A percentile compares a stretch with the other conserved stretches of the same genome.
Evolutionary conservation across 2,888 invertebrate species (phyloP).

Genomic region (Cartodere bifasciata): DNA sequence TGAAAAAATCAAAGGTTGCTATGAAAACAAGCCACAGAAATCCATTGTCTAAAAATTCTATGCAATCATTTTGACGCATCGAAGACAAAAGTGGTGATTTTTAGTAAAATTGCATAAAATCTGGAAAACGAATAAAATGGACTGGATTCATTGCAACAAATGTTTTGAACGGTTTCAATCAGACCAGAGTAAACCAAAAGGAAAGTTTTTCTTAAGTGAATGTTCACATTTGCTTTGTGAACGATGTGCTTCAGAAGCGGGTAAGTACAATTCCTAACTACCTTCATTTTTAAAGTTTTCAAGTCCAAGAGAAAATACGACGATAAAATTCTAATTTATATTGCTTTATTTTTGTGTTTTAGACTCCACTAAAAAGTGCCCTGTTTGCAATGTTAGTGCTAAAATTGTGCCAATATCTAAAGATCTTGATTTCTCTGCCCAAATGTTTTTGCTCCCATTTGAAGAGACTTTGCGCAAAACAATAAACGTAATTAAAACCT

Average conservation of each 20-base stretch:
- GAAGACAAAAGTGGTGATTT: no score
- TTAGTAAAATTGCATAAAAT: no score
- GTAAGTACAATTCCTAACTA: constrained; percentile 18
- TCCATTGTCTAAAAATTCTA: no score
- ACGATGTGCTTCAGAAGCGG: constrained; percentile 21
- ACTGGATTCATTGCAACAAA: constrained; percentile 32
- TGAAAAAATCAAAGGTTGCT: no score
- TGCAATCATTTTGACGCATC: no score
- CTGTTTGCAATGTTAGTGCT: constrained; percentile 22
- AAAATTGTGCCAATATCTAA: constrained; percentile 20
- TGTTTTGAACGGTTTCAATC: constrained; percentile 22
- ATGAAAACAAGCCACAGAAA: no score
- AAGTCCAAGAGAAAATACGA: no score
- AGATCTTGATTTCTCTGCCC: constrained; percentile 23
- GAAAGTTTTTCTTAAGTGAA: constrained; percentile 25
- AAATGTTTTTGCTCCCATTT: constrained; percentile 24
- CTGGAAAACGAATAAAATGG: no score
- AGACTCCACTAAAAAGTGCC: constrained; percentile 20
- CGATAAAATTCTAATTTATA: no score
- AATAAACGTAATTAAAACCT: constrained; percentile 19
- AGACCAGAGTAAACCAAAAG: constrained; percentile 8
- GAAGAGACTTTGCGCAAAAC: constrained; percentile 20
- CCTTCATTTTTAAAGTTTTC: no score
- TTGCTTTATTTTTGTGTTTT: no score
- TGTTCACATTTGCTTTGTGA: constrained; percentile 30